Base-by-base conservation (phyloP, 2,113 vertebrate species). In the Noturus placidus region DNA sequence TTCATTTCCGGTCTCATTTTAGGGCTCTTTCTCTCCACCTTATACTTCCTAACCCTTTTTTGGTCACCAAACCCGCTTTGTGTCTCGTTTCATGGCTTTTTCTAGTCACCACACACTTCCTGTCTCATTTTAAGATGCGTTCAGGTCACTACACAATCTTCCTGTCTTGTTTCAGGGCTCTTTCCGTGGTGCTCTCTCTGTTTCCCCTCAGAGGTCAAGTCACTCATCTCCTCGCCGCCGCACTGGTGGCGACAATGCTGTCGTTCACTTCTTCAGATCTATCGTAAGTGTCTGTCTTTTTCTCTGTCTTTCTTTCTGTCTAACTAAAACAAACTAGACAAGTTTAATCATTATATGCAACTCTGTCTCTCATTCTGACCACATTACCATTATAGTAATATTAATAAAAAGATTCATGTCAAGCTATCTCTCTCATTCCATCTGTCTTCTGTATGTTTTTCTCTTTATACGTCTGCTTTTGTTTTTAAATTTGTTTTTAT, bases 191-290 rank as follows among this genome's bases (percentile, higher is more conserved):
- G 94, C 94, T 77, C 92, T 95, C 59, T 95, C 95, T 67, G 96
- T 97, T 82, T 96, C 96, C 88, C 96, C 97, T 90, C 97, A 96
- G 90, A 97, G 97, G 94, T 94, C 97, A 14, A 92, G 94, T 76
- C 93, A 93, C 0, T 91, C 94, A 10, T 93, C 95, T 92, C 96
- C 97, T 15, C 97, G 97, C 88, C 97, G 97, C 90, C 93, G 96
- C 42, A 95, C 95, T 30, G 96, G 96, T 33, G 96, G 96, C 0
- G 97, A 99, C 88, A 98, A 98, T 92, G 97, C 97, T 0, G 97
- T 99, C 91, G 96, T 97, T 88, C 97, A 97, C 89, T 99, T 99
- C 96, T 98, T 99, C 96, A 98, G 97, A 95, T 97, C 96, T 90
- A 99, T 99, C 42, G 98, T 99, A 93, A 98, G 97, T 94, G 65